Evolutionary conservation across 2,113 vertebrate genomes (phyloP).

Genomic region (Dermatemys mawii): DNA sequence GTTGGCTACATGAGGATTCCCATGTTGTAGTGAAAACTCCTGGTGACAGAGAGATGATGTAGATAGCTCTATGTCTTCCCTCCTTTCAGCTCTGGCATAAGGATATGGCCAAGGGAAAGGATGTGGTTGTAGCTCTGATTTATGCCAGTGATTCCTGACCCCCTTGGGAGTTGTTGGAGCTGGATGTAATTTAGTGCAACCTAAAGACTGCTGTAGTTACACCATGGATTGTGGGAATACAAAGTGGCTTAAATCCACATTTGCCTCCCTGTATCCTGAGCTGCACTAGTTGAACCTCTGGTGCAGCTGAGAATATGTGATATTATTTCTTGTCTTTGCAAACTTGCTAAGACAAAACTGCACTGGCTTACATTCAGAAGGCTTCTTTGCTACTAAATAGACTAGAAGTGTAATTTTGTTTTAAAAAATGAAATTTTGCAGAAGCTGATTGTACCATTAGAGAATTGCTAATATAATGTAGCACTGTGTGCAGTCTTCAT

Average conservation of each 20-base stretch:
- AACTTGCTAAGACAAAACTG: neutral
- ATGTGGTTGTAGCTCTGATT: neutral
- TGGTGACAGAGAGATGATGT: neutral
- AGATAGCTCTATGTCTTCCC: neutral
- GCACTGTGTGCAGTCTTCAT: neutral
- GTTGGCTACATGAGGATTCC: neutral
- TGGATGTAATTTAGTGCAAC: neutral
- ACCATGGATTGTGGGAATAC: neutral
- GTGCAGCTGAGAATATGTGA: neutral
- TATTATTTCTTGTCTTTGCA: neutral
- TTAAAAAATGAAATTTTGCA: neutral
- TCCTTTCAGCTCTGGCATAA: neutral
- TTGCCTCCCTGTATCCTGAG: neutral
- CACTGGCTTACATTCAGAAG: neutral
- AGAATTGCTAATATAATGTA: neutral
- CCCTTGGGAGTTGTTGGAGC: neutral
- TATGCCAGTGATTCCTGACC: neutral
- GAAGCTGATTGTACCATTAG: neutral
- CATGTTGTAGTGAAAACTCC: neutral
- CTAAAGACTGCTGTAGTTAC: neutral
- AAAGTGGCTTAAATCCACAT: neutral
- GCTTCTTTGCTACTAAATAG: neutral
- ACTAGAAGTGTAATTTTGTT: neutral
- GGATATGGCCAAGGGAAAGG: neutral
- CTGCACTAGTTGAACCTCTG: neutral